Evolutionary conservation across 2,888 invertebrate species (phyloP).

Genomic region (Eugnorisma glareosa): DNA sequence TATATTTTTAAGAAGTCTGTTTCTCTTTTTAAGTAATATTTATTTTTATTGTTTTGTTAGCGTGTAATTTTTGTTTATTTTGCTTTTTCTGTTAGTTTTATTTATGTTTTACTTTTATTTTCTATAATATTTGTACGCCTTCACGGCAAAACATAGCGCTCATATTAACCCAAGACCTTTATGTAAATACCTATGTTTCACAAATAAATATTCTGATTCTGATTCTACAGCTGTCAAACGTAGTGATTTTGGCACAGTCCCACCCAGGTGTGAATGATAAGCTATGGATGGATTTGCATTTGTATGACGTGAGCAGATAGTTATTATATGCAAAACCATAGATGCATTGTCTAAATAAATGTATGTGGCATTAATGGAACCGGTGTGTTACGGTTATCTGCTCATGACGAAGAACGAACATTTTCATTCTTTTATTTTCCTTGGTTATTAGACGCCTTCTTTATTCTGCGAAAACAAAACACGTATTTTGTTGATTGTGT

Average conservation of each 20-base stretch:
- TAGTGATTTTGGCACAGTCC: constrained; percentile 43
- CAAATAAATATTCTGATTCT: too few relatives aligned
- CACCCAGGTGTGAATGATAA: constrained; percentile 51
- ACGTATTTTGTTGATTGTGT: neutral
- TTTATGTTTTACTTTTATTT: too few relatives aligned
- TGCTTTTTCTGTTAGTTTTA: too few relatives aligned
- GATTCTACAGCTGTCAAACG: constrained; percentile 26
- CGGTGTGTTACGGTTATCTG: neutral
- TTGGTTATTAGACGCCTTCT: neutral
- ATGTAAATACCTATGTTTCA: too few relatives aligned
- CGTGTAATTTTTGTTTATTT: too few relatives aligned
- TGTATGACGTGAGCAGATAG: constrained; percentile 18
- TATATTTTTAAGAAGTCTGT: too few relatives aligned
- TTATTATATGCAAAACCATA: constrained; percentile 2
- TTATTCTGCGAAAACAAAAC: neutral
- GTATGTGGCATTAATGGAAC: neutral
- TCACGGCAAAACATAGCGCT: too few relatives aligned
- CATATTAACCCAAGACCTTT: too few relatives aligned
- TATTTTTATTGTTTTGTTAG: too few relatives aligned
- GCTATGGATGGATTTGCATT: constrained; percentile 28
- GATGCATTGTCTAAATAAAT: neutral
- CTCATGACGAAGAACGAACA: neutral
- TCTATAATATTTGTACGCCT: too few relatives aligned
- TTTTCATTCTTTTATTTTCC: neutral
- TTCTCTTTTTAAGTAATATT: too few relatives aligned